phyloP scores from a whole-genome alignment of 2,888 invertebrate species.

The Argynnis bischoffii region DNA sequence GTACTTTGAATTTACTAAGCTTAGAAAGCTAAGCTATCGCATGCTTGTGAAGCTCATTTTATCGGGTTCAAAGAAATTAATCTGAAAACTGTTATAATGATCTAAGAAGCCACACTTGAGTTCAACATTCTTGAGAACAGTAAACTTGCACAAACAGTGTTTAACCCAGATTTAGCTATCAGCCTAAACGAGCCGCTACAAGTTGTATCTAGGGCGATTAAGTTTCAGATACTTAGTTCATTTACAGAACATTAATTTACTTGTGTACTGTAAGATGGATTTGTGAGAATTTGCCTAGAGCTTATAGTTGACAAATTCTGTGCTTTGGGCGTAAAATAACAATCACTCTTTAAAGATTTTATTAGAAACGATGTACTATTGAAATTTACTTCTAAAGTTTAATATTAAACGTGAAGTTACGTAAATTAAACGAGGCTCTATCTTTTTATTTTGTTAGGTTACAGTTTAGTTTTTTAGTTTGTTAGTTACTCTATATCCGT shows the following conservation, averaged over 20 bases:
- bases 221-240: slow-evolving; percentile 31
- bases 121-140: slow-evolving; percentile 9
- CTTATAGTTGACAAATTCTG: not conserved
- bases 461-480: too few species aligned
- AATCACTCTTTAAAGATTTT: too few species aligned
- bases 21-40: not conserved
- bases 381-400: too few species aligned
- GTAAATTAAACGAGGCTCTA: too few species aligned
- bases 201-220: slow-evolving; percentile 34
- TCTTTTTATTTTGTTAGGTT: too few species aligned
- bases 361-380: too few species aligned
- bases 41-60: not conserved
- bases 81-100: slow-evolving; percentile 11
- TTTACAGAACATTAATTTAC: slow-evolving; percentile 24
- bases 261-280: slow-evolving; percentile 21
- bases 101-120: slow-evolving; percentile 12
- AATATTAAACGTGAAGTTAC: too few species aligned
- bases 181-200: slow-evolving; percentile 32
- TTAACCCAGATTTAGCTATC: slow-evolving; percentile 37
- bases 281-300: slow-evolving; percentile 4
- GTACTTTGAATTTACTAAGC: not conserved
- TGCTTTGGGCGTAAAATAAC: too few species aligned
- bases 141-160: slow-evolving; percentile 31
- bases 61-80: slow-evolving; percentile 1
- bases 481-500: too few species aligned